A percentile compares a stretch with the other conserved stretches of the same genome.
Evolutionary conservation across 2,113 vertebrate genomes (phyloP).

Genomic region (Bubalus kerabau): DNA sequence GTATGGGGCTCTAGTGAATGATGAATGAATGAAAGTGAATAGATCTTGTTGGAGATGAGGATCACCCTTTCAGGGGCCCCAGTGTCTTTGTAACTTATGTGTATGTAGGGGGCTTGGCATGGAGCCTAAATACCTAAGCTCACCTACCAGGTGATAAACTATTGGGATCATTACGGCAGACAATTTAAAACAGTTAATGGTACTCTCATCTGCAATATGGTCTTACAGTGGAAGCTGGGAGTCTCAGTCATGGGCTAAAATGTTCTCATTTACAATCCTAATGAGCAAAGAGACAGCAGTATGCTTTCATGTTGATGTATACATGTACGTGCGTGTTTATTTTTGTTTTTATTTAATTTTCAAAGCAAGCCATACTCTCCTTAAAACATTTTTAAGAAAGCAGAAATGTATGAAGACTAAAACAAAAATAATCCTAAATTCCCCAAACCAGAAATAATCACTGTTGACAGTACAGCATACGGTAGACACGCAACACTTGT

Average conservation of each 20-base stretch:
- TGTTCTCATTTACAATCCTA: not conserved
- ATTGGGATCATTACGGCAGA: not conserved
- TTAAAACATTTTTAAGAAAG: not conserved
- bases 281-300: not conserved
- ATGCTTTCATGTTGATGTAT: not conserved
- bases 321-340: not conserved
- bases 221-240: not conserved
- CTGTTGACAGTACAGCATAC: not conserved
- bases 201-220: not conserved
- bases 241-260: not conserved
- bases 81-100: not conserved
- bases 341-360: slow-evolving; percentile 37
- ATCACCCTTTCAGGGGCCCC: not conserved
- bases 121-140: not conserved
- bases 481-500: not conserved
- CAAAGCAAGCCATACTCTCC: not conserved
- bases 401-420: not conserved
- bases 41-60: not conserved
- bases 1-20: not conserved
- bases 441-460: not conserved
- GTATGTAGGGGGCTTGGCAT: not conserved
- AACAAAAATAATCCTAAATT: slow-evolving; percentile 16
- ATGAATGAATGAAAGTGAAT: not conserved
- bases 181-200: not conserved
- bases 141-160: not conserved